Conservation (phyloP, 2,888 invertebrate genomes). For the Ischnus inquisitorius region DNA sequence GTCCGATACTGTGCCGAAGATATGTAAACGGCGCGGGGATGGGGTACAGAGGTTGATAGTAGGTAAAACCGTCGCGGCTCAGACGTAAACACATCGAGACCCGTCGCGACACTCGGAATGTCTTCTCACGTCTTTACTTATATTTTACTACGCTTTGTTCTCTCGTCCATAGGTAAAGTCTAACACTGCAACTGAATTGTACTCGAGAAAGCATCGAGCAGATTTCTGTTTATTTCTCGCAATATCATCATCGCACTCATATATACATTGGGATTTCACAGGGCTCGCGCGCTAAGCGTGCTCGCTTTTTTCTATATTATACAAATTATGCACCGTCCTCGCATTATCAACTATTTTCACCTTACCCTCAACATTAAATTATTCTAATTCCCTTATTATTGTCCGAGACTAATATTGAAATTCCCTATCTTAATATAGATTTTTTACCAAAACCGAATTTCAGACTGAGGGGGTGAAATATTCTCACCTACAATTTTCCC, state of each 20-base stretch:
- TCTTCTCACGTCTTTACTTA: conserved; percentile 35
- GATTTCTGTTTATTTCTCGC: neutral
- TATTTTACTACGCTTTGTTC: conserved; percentile 4
- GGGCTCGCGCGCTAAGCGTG: no score
- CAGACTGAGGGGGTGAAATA: no score
- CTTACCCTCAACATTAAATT: no score
- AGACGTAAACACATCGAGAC: conserved; percentile 65
- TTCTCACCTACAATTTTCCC: no score
- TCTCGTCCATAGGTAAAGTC: neutral
- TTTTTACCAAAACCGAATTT: no score
- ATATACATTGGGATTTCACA: no score
- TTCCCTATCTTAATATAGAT: no score
- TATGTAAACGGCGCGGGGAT: conserved; percentile 25
- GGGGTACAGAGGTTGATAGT: conserved; percentile 52
- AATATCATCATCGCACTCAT: neutral
- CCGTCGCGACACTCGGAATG: conserved; percentile 62
- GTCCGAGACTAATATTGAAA: no score
- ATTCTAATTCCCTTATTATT: no score
- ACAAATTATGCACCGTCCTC: no score
- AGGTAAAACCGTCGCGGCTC: conserved; percentile 51
- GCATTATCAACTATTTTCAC: no score
- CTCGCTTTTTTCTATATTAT: no score
- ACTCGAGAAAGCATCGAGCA: neutral
- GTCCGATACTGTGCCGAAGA: neutral
- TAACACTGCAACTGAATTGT: neutral